Base-by-base conservation (phyloP, 30 jellyfish, hydroid and myxozoan species). In the Clytia hemisphaerica region DNA sequence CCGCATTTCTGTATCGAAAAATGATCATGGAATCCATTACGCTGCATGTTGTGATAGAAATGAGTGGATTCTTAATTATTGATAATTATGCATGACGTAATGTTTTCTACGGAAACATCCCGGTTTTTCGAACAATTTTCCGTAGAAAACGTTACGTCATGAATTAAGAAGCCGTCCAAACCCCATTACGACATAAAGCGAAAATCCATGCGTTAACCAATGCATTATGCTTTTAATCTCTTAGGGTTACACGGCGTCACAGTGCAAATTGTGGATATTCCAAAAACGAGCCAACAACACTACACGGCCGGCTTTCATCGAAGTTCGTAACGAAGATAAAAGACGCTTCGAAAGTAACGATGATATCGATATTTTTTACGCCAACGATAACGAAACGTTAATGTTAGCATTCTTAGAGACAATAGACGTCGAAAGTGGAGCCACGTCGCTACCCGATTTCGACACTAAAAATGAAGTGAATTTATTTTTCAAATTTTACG, bases 221-320 rank as follows among this genome's bases (percentile, higher is more conserved):
- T n/a, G n/a, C n/a, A n/a, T n/a, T n/a, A n/a, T n/a, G n/a, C n/a
- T n/a, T n/a, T n/a, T n/a, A n/a, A n/a, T 12, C 18, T 1, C 40
- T 16, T 59, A 88, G 97, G 97, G 97, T 14, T 88, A 58, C 69
- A 72, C 80, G 33, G 83, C 94, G 12, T 80, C 82, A 26, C 97
- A 88, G 51, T 78, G 90, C 32, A 94, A 94, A 1, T 72, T 88
- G 24, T 88, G 97, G 97, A 94, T 94, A 3, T 73, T 88, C 55
- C 90, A 83, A 51, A 67, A 84, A 42, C 90, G 97, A 24, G 70
- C 93, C 1, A 88, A 88, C 88, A 73, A 76, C 48, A 88, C 97
- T 5, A 50, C 82, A 21, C 83, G 97, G 18, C 97, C 97, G 44
- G 88, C 87, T 33, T 37, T 71, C 18, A 75, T 88, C 48, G 97